A percentile compares a stretch with the other conserved stretches of the same genome.
These are phyloP conservation scores for Thecophora atra DNA, from an alignment of 2,888 invertebrate species.

Conservation along the genomic window DNA sequence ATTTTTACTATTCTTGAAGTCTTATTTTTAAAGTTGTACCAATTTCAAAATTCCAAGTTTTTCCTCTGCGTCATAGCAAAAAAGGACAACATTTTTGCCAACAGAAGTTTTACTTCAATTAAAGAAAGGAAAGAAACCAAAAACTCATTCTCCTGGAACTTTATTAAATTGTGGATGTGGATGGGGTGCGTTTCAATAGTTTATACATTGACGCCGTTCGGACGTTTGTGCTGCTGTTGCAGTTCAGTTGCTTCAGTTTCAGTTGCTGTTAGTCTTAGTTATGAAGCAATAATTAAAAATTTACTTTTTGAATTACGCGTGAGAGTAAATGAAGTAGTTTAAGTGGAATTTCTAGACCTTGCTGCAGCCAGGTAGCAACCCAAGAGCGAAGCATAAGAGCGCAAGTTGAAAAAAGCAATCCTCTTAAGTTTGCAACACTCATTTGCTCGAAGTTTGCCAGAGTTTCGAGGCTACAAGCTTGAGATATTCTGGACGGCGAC, in stretches of 20 bases:
- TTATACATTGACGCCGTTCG: not conserved
- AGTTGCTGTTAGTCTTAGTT: conserved; percentile 5
- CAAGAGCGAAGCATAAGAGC: not conserved
- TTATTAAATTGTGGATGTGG: not conserved
- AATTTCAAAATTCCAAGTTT: conserved; percentile 28
- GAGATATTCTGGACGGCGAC: not conserved
- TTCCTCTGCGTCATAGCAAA: not conserved
- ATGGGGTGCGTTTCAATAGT: not conserved
- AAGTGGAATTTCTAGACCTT: conserved; percentile 1
- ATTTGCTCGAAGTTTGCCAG: not conserved
- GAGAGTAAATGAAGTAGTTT: conserved; percentile 30
- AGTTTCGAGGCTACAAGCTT: no score
- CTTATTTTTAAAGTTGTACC: conserved; percentile 14
- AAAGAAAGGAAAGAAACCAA: no score
- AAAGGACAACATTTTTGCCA: not conserved
- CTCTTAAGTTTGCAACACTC: conserved; percentile 8
- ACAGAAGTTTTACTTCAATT: not conserved
- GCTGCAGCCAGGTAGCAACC: not conserved
- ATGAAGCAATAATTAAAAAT: conserved; percentile 31
- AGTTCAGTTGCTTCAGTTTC: not conserved
- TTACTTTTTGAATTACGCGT: conserved; percentile 33
- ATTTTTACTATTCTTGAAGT: no score
- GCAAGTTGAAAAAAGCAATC: not conserved
- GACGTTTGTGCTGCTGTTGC: conserved; percentile 1
- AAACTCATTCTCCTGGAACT: no score